These are phyloP conservation scores for Drosophila algonquin DNA, from an alignment of 2,888 invertebrate genomes.

Conservation along the genomic window DNA sequence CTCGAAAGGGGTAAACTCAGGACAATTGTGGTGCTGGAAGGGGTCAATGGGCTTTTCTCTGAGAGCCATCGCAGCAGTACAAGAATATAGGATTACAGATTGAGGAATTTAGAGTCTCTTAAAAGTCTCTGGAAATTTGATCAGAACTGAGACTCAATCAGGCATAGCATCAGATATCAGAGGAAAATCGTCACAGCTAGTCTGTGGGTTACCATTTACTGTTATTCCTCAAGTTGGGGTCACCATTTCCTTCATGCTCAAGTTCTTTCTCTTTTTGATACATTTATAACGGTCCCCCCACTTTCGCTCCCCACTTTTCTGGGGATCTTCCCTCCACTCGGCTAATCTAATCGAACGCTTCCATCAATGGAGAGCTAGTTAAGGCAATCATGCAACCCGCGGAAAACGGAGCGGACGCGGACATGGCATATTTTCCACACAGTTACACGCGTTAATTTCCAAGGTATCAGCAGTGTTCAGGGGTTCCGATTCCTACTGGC, in stretches of 20 bases:
- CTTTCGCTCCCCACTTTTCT: background rate
- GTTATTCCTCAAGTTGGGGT: background rate
- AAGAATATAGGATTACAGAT: too few relatives aligned
- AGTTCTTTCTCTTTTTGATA: too few relatives aligned
- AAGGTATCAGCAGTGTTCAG: conserved; percentile 2
- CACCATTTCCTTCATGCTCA: too few relatives aligned
- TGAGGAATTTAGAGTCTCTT: background rate
- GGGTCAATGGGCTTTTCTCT: too few relatives aligned
- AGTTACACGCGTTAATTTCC: conserved; percentile 73
- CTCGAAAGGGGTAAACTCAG: conserved; percentile 4
- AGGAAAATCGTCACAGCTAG: background rate
- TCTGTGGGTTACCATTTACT: too few relatives aligned
- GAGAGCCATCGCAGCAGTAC: too few relatives aligned
- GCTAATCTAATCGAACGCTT: conserved; percentile 30
- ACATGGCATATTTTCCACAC: conserved; percentile 73
- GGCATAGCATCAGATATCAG: background rate
- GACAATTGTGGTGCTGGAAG: too few relatives aligned
- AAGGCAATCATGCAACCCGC: conserved; percentile 5
- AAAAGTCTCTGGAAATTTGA: background rate
- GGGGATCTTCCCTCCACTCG: background rate
- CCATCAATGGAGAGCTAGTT: conserved; percentile 10
- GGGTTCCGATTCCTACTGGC: conserved; percentile 2
- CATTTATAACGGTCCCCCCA: background rate
- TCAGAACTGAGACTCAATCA: background rate
- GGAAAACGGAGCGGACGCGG: conserved; percentile 23